Base-by-base conservation (phyloP, 2,888 invertebrate species). In the Oscheius sp. region DNA sequence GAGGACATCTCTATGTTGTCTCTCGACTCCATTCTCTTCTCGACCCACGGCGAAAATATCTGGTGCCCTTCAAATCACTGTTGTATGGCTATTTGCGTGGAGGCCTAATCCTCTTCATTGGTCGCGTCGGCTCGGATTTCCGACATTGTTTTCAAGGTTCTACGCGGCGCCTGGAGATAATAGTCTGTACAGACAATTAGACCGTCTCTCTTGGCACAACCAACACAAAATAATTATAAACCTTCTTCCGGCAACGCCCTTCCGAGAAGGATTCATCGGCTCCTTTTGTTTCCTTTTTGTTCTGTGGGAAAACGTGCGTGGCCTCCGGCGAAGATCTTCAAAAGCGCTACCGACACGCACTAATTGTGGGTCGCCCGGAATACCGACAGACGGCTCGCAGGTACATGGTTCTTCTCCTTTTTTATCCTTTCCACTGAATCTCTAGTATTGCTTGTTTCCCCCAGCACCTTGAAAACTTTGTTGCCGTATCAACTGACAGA, bases 81-180 rank as follows among this genome's bases (percentile, higher is more conserved):
- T 48, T 42, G 42, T 42, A 7, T 3, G 42, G 42, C 42, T 42
- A 42, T 42, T 42, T 42, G 42, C 42, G 21, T 10, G 37, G 33
- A 11, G n/a, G n/a, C n/a, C 63, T 50, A 48, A 47, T 63, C 63
- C 53, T 48, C 21, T n/a, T 29, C 60, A n/a, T 32, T 37, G 5
- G 13, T 10, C 29, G 33, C 32, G 29, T 35, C 37, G 35, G 55
- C n/a, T 68, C 68, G 55, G 68, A 68, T 68, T 68, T 68, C 68
- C 68, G 51, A 37, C 55, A 55, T 68, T 68, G 53, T 68, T 55
- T 68, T 37, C 35, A 55, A 37, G 68, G 35, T 55, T 68, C 37
- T 21, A 21, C 21, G 21, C 21, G 21, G 21, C 21, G 21, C 63
- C 48, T 7, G 10, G 42, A 29, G 35, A 55, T 68, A 68, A 68